phyloP scores from a whole-genome alignment of 2,888 invertebrate genomes.

The Neoascia interrupta region DNA sequence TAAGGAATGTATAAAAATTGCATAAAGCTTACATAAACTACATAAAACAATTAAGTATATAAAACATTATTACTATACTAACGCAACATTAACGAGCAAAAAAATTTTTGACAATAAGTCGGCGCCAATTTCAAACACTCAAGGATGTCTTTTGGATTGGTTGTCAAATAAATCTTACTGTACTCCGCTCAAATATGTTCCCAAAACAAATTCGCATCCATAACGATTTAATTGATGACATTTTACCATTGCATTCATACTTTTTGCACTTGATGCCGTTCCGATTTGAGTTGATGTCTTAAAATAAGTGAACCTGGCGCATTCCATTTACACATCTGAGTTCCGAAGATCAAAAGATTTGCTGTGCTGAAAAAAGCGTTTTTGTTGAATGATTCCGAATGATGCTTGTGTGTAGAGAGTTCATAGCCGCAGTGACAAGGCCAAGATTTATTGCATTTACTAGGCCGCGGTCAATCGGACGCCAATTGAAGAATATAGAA shows the following conservation, averaged over 20 bases:
- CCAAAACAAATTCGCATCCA: too few species aligned
- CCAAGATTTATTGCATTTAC: slow-evolving; percentile 31
- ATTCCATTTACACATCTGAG: slow-evolving; percentile 1
- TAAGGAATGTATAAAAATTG: too few species aligned
- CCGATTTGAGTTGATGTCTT: neutral
- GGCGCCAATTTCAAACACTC: neutral
- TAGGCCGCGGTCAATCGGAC: slow-evolving; percentile 6
- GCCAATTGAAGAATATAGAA: too few species aligned
- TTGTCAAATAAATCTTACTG: too few species aligned
- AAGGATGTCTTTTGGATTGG: neutral
- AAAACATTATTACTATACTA: too few species aligned
- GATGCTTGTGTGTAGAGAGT: too few species aligned
- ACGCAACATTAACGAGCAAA: too few species aligned
- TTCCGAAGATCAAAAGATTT: slow-evolving; percentile 40
- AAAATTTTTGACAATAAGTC: neutral
- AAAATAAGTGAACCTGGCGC: slow-evolving; percentile 17
- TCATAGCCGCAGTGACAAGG: neutral
- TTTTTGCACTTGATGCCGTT: neutral
- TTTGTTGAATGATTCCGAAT: neutral
- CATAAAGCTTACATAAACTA: too few species aligned
- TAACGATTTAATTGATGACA: slow-evolving; percentile 1
- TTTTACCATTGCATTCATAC: neutral
- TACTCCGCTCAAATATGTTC: too few species aligned
- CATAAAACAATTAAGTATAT: too few species aligned
- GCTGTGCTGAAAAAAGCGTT: neutral